Conservation (phyloP, 35 echinoderm and acorn worm species). For the Ptychodera flava region DNA sequence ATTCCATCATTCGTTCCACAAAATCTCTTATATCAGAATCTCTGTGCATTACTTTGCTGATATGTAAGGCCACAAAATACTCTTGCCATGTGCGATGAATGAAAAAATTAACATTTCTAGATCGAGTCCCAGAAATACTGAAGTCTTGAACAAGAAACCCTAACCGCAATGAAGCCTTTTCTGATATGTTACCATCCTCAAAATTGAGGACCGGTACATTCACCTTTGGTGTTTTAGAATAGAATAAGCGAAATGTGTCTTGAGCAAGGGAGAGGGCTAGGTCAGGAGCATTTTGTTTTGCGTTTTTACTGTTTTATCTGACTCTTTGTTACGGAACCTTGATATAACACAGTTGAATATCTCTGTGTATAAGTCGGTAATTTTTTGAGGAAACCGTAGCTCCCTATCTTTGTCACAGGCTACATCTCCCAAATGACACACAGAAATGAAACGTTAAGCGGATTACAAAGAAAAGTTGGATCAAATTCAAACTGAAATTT, state of each 20-base stretch:
- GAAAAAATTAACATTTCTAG: background rate
- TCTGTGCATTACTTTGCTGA: background rate
- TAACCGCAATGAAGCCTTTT: background rate
- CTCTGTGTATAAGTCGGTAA: background rate
- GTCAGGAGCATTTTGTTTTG: background rate
- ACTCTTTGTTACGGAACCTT: background rate
- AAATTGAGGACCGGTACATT: background rate
- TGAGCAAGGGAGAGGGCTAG: background rate
- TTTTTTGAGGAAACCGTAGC: background rate
- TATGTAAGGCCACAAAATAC: background rate
- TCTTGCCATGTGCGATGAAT: background rate
- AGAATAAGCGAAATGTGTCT: background rate
- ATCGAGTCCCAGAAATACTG: background rate
- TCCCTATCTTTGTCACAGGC: background rate
- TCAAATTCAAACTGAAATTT: background rate
- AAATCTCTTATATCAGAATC: background rate
- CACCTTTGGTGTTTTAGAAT: background rate
- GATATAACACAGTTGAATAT: background rate
- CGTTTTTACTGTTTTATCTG: background rate
- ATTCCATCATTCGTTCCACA: background rate
- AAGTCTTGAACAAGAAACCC: background rate
- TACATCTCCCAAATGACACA: background rate
- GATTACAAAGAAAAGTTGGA: background rate
- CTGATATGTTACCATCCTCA: background rate
- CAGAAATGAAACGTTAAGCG: background rate